Percentiles rank a stretch among this genome's conserved stretches.
These are phyloP conservation scores for Peromyscus melanophrys DNA, from an alignment of 2,797 vertebrate species.

Conservation along the genomic window DNA sequence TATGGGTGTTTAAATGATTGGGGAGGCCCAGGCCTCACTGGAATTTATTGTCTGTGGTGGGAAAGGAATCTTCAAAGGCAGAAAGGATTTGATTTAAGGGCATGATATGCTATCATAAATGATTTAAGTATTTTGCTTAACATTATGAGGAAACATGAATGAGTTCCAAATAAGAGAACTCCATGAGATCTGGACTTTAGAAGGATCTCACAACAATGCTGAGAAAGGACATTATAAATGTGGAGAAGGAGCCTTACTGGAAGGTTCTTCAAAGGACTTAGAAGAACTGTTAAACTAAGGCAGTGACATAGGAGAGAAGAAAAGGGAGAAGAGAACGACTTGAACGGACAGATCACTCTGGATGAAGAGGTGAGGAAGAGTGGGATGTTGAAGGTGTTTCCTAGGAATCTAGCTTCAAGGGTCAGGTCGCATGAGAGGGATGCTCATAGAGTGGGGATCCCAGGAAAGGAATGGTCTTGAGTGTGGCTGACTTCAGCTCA, in stretches of 20 bases:
- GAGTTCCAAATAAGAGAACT: neutral
- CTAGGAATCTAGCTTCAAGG: neutral
- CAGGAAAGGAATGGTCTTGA: neutral
- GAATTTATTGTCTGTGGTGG: neutral
- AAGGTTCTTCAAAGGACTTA: neutral
- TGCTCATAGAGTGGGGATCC: neutral
- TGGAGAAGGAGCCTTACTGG: neutral
- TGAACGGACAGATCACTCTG: neutral
- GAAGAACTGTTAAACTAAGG: neutral
- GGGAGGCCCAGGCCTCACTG: fast-evolving
- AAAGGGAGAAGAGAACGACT: neutral
- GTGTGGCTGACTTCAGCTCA: too few relatives aligned
- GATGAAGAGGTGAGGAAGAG: neutral
- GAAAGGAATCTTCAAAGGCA: neutral
- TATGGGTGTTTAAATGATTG: neutral
- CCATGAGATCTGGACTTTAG: neutral
- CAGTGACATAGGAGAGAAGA: neutral
- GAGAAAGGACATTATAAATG: neutral
- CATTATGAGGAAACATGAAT: neutral
- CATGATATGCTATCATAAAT: too few relatives aligned
- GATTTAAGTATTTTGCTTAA: neutral
- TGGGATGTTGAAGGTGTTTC: neutral
- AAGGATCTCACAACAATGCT: neutral
- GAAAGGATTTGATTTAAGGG: neutral
- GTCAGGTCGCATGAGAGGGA: neutral